Base-by-base conservation (phyloP, 1,140 invertebrate genomes). In the Nylanderia fulva region DNA sequence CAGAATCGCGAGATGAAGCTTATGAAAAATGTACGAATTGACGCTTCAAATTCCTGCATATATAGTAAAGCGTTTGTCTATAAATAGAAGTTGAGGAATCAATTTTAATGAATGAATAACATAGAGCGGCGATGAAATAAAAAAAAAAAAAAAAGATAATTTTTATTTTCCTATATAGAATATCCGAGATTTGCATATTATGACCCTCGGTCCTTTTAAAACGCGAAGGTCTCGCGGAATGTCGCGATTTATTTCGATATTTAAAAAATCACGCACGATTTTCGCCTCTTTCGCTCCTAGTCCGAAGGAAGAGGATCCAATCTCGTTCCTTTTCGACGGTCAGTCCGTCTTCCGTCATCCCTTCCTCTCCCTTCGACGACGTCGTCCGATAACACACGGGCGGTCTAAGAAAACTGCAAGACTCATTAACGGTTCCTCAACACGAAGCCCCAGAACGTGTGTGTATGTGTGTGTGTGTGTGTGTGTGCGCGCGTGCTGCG, bases 371-470 rank as follows among this genome's bases (percentile, higher is more conserved):
- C 61, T 68, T 52, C 39, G 54, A 15, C 61, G 42, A 85, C 48
- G 36, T 33, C 58, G 54, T 39, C 60, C 75, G 69, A 76, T 39
- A 80, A 58, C 68, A 29, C 85, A 86, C 85, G 68, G 66, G 79
- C 79, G 82, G 80, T 90, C 87, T 82, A 89, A 87, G 86, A 91
- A 68, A 82, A 90, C 87, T 91, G 90, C 91, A 92, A 89, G 92
- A 93, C 93, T 93, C 93, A 93, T 93, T 93, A 94, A 93, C 93
- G 93, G 92, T 93, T 93, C 88, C 91, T 91, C 90, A 87, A 88
- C 90, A 92, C 91, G 85, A 87, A 92, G 86, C 88, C 88, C n/a
- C n/a, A n/a, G n/a, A n/a, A n/a, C n/a, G 83, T 58, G 74, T 69
- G 77, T 21, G 45, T 63, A 66, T 36, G 64, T 72, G 85, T 45